Evolutionary conservation across 2,113 vertebrate genomes (phyloP).

Genomic region (Morone saxatilis): DNA sequence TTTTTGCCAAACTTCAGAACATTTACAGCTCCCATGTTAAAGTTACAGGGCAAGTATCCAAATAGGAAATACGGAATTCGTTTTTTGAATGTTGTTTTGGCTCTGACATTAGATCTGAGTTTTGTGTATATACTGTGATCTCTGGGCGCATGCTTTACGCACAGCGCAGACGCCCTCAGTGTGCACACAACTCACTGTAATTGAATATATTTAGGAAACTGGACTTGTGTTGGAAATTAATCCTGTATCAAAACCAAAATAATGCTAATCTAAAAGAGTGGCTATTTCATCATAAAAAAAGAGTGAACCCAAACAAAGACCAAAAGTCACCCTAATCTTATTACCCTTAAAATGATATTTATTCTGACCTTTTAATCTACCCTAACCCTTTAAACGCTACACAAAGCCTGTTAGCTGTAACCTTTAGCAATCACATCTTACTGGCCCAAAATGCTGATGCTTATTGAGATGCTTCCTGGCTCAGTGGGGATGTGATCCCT

Average conservation of each 20-base stretch:
- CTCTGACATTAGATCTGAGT: constrained; percentile 14
- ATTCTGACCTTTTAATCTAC: constrained; percentile 57
- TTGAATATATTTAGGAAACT: constrained; percentile 35
- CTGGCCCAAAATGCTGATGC: constrained; percentile 17
- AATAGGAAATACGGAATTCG: not conserved
- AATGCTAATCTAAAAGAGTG: constrained; percentile 14
- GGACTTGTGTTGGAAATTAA: not conserved
- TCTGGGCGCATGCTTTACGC: constrained; percentile 55
- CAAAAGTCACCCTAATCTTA: constrained; percentile 31
- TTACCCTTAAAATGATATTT: constrained; percentile 48
- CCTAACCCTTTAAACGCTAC: not conserved
- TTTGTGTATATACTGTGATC: constrained; percentile 11
- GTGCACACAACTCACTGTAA: not conserved
- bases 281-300: not conserved
- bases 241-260: not conserved
- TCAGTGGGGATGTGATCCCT: constrained; percentile 47
- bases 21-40: constrained; percentile 30
- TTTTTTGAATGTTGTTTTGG: constrained; percentile 22
- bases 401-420: constrained; percentile 30
- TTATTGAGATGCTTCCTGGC: constrained; percentile 47
- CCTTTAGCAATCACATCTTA: constrained; percentile 9
- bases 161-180: constrained; percentile 28
- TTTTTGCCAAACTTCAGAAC: constrained; percentile 24
- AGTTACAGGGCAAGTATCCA: constrained; percentile 20
- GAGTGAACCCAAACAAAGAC: not conserved